These are phyloP conservation scores for Vespertilio murinus DNA, from an alignment of 2,797 vertebrate genomes.

Conservation along the genomic window DNA sequence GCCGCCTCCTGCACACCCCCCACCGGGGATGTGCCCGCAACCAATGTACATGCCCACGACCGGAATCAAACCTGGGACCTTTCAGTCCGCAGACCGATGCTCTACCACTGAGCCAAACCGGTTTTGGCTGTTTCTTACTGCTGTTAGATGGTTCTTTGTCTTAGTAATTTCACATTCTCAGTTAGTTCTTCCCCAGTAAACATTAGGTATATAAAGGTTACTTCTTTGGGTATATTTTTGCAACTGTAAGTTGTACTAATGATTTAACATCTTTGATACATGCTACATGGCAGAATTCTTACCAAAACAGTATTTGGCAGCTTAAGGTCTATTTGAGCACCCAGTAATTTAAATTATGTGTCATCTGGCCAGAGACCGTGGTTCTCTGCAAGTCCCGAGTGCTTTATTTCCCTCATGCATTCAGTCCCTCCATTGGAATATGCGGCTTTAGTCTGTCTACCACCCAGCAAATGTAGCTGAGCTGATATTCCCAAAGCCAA, in stretches of 20 bases:
- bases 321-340: not conserved
- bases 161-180: not conserved
- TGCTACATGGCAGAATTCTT: not conserved
- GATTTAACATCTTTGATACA: not conserved
- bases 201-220: not conserved
- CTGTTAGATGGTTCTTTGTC: not conserved
- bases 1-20: no score
- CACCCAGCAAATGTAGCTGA: not conserved
- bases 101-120: no score
- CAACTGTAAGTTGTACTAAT: not conserved
- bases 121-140: no score
- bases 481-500: not conserved
- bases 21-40: no score
- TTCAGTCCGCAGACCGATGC: no score
- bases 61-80: no score
- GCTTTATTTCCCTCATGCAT: not conserved
- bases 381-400: not conserved
- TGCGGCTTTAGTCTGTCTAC: not conserved
- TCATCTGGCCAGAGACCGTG: not conserved
- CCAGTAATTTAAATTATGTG: not conserved
- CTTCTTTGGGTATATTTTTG: slow-evolving; percentile 25
- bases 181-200: not conserved
- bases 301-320: not conserved
- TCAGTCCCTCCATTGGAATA: not conserved
- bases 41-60: no score